Percentiles rank a stretch among this genome's conserved stretches.
Conservation (phyloP, 2,797 vertebrate species). For the Hypotaenidia okinawae region DNA sequence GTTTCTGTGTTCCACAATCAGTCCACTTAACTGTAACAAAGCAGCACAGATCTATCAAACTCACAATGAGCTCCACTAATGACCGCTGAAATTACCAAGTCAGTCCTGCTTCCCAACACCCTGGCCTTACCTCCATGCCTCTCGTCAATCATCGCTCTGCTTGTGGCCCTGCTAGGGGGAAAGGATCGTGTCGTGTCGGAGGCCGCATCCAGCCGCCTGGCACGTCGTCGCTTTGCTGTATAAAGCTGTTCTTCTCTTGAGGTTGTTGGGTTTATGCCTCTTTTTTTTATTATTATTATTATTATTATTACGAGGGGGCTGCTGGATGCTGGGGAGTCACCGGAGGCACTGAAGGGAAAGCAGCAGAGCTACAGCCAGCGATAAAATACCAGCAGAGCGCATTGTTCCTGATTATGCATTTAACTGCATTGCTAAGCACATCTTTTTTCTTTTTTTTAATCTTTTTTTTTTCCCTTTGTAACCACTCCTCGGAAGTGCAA, state of each 20-base stretch:
- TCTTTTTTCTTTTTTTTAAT: background rate
- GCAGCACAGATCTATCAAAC: conserved; percentile 66
- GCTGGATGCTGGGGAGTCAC: background rate
- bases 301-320: background rate
- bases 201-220: background rate
- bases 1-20: conserved; percentile 72
- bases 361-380: conserved; percentile 11
- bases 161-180: background rate
- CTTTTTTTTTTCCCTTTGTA: background rate
- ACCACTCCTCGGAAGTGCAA: conserved; percentile 58
- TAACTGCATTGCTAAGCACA: conserved; percentile 69
- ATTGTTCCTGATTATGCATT: conserved; percentile 62
- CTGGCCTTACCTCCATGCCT: background rate
- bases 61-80: conserved; percentile 66
- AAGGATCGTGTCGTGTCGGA: rapidly evolving
- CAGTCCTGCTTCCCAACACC: conserved; percentile 44
- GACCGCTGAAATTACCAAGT: conserved; percentile 65
- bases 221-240: background rate
- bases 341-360: background rate
- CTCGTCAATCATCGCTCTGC: background rate
- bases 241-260: background rate
- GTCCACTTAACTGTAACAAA: conserved; percentile 77
- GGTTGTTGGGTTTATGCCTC: background rate
- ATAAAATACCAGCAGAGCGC: conserved; percentile 54
- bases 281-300: background rate